These are phyloP conservation scores for Malachius bipustulatus DNA, from an alignment of 2,888 invertebrate genomes.

Conservation along the genomic window DNA sequence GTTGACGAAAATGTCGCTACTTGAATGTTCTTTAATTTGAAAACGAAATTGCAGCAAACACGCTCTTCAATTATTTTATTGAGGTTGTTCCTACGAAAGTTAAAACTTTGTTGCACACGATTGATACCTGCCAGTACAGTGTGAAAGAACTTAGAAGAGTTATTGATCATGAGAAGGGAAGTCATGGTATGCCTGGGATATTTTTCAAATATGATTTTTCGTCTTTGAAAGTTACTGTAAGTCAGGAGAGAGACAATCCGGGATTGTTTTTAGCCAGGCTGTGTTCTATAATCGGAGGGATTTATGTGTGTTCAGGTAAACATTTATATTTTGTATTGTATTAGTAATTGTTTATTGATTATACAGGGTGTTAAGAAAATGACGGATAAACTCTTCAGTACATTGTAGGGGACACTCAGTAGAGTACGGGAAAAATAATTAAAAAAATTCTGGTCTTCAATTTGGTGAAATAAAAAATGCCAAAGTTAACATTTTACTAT, in stretches of 20 bases:
- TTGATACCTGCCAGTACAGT: constrained; percentile 85
- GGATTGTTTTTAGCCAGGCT: constrained; percentile 75
- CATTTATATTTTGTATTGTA: no score
- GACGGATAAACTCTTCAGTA: no score
- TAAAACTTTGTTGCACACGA: constrained; percentile 58
- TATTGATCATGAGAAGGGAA: constrained; percentile 61
- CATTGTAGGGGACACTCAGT: no score
- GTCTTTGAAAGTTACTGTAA: constrained; percentile 73
- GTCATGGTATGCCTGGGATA: constrained; percentile 88
- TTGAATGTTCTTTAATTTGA: constrained; percentile 8
- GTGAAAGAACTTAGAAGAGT: constrained; percentile 81
- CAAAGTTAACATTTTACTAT: no score
- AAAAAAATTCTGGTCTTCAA: no score
- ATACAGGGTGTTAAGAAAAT: no score
- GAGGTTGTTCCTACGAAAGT: constrained; percentile 94
- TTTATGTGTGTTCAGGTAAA: constrained; percentile 72
- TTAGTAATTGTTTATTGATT: constrained; percentile 4
- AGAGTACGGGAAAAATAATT: no score
- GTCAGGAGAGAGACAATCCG: constrained; percentile 64
- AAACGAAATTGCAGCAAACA: constrained; percentile 48
- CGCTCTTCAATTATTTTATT: constrained; percentile 85
- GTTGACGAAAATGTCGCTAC: no score
- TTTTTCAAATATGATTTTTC: constrained; percentile 93
- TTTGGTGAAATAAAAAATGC: no score
- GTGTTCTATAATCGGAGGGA: constrained; percentile 85